Evolutionary conservation across 2,888 invertebrate genomes (phyloP), one percentile per base, ranked within the genome.

Genomic region (Diploptera punctata): DNA sequence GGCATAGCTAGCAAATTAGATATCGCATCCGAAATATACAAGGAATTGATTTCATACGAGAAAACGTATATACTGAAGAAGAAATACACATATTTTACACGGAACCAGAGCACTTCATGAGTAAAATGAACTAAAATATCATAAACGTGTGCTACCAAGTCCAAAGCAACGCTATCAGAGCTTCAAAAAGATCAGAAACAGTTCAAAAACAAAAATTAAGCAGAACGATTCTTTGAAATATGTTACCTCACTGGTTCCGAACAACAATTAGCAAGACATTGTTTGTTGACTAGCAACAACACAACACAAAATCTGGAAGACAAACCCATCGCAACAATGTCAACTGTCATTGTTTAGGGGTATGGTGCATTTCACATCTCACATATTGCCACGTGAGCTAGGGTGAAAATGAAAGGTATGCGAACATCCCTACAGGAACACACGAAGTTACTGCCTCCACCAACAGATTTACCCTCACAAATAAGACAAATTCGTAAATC

Each of bases 61-160:
- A n/a, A n/a, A n/a, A n/a, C n/a, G n/a, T n/a, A n/a, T n/a, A 18
- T 49, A 49, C 18, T 49, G 18, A 49, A 1, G 18, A 26, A 54
- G 13, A 26, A 26, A 16, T 7, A 21, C 1, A 29, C 21, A 38
- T 9, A 43, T 19, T 21, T 21, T 43, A 65, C 43, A 65, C 65
- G 9, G 65, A 65, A 65, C 65, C 65, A 44, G 65, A 18, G 24
- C 65, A 65, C 65, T 65, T 65, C 65, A 65, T 65, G 4, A 54
- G 54, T 54, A n/a, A 26, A 57, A n/a, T 29, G 24, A 16, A n/a
- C 33, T 33, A 4, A 33, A 33, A 33, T 33, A 52, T 52, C 18
- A 18, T 16, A 52, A 4, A 52, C 16, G 47, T 47, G 7, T 4
- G 7, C 47, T n/a, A n/a, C n/a, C n/a, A n/a, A n/a, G n/a, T n/a